Evolutionary conservation across 2,888 invertebrate genomes (phyloP).

Genomic region (Lithophane ornitopus): DNA sequence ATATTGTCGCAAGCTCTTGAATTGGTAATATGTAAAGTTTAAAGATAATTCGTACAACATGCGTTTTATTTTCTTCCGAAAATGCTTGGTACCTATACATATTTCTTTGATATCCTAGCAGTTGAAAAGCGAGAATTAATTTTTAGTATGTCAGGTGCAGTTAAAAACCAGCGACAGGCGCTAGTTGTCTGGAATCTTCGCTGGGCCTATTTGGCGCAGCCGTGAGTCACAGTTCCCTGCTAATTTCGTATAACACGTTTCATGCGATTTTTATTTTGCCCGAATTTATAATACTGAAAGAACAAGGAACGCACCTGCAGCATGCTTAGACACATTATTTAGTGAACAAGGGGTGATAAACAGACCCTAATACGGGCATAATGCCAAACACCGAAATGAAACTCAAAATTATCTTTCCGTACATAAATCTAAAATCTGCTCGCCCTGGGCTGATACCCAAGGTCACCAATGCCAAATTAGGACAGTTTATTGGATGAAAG

Average conservation of each 20-base stretch:
- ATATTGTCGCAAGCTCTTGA: constrained; percentile 24
- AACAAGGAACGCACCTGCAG: not conserved
- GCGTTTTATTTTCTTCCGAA: constrained; percentile 9
- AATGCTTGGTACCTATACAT: not conserved
- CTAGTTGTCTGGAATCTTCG: not conserved
- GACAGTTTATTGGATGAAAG: too few species aligned
- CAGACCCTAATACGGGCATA: not conserved
- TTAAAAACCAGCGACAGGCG: not conserved
- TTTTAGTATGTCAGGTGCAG: not conserved
- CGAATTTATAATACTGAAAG: not conserved
- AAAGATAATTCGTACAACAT: constrained; percentile 16
- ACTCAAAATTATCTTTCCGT: not conserved
- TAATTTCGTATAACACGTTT: not conserved
- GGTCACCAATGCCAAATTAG: not conserved
- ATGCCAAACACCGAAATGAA: not conserved
- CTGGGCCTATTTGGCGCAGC: not conserved
- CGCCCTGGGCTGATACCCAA: not conserved
- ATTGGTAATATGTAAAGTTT: constrained; percentile 48
- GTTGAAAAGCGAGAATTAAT: not conserved
- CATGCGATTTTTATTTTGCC: not conserved
- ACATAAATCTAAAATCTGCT: not conserved
- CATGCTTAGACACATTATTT: not conserved
- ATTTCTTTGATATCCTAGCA: not conserved
- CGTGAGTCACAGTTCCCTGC: not conserved
- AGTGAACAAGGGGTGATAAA: not conserved